Percentiles rank a stretch among this genome's conserved stretches.
Conservation (phyloP, 2,888 invertebrate species). For the Phengaris arion region DNA sequence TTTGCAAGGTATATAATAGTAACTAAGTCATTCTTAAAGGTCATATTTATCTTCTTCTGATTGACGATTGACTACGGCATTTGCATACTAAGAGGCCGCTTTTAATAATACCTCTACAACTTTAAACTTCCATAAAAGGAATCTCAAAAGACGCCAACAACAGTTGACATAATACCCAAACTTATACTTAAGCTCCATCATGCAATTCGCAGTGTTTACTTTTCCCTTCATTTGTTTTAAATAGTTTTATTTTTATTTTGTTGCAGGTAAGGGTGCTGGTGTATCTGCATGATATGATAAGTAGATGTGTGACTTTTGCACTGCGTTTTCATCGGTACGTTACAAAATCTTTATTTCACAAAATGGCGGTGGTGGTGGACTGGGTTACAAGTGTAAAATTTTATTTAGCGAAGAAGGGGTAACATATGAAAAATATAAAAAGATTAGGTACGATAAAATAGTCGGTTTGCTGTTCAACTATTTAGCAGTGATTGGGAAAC, state of each 20-base stretch:
- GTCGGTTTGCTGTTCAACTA: too few species aligned
- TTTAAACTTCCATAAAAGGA: background rate
- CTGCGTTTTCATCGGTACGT: constrained; percentile 65
- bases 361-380: background rate
- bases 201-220: background rate
- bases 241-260: constrained; percentile 43
- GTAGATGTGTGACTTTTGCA: constrained; percentile 69
- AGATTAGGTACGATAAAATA: too few species aligned
- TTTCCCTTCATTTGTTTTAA: constrained; percentile 21
- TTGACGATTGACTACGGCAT: too few species aligned
- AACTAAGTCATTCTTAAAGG: too few species aligned
- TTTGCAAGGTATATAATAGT: too few species aligned
- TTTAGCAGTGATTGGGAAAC: background rate
- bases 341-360: constrained; percentile 39
- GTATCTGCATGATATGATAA: constrained; percentile 68
- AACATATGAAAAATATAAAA: too few species aligned
- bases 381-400: background rate
- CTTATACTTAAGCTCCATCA: background rate
- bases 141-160: background rate
- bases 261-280: constrained; percentile 65
- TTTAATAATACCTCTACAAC: background rate
- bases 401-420: background rate
- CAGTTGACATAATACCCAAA: constrained; percentile 9
- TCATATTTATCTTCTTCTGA: too few species aligned
- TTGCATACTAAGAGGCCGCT: too few species aligned